Evolutionary conservation across 2,113 vertebrate genomes (phyloP).

Genomic region (Calidris pugnax): DNA sequence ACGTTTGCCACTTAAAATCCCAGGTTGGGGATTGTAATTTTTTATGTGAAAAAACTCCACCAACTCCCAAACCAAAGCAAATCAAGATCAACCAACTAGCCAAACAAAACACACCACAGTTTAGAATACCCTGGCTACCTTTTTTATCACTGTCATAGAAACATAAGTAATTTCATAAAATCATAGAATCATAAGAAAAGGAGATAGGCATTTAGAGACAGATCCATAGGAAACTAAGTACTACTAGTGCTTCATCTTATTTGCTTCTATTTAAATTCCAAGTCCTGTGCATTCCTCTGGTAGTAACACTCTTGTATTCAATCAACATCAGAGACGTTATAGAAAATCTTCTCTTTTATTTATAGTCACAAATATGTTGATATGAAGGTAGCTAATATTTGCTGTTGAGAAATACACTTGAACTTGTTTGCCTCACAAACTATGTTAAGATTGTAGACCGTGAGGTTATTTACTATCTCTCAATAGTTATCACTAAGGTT

Average conservation of each 20-base stretch:
- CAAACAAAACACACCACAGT: background rate
- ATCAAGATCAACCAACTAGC: background rate
- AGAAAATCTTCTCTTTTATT: background rate
- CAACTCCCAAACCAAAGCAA: background rate
- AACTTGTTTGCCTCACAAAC: background rate
- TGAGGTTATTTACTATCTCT: background rate
- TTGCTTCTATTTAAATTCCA: background rate
- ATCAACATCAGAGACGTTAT: background rate
- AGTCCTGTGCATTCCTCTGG: background rate
- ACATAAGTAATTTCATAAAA: background rate
- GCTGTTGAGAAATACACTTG: background rate
- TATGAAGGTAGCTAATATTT: background rate
- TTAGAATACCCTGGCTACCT: background rate
- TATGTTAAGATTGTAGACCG: background rate
- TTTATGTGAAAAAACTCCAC: background rate
- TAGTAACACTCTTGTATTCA: background rate
- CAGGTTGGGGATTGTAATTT: background rate
- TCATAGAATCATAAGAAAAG: background rate
- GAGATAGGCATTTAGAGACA: background rate
- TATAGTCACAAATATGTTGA: background rate
- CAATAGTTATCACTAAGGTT: slow-evolving; percentile 4
- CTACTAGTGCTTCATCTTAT: background rate
- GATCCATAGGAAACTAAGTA: background rate
- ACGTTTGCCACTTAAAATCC: background rate
- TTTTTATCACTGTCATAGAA: background rate